phyloP scores from a whole-genome alignment of 2,888 invertebrate genomes.

The Monopis laevigella region DNA sequence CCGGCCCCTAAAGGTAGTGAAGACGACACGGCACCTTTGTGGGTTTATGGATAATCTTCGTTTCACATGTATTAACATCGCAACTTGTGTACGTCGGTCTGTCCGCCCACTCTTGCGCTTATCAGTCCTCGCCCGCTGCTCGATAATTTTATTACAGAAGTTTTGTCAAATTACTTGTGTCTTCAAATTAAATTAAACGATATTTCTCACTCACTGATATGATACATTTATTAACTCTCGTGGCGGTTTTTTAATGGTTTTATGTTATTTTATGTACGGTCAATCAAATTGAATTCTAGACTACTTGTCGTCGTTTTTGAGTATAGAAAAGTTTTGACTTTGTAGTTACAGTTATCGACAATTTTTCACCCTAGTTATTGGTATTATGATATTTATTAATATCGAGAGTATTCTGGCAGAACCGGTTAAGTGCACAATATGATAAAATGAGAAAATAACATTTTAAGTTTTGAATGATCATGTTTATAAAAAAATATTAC shows the following conservation, averaged over 20 bases:
- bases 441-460: too few relatives aligned
- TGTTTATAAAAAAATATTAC: too few relatives aligned
- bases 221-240: slow-evolving; percentile 25
- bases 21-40: slow-evolving; percentile 63
- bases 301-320: too few relatives aligned
- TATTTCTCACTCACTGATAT: slow-evolving; percentile 48
- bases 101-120: slow-evolving; percentile 38
- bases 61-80: slow-evolving; percentile 57
- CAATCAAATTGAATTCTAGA: too few relatives aligned
- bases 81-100: slow-evolving; percentile 45
- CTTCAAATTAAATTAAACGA: slow-evolving; percentile 63
- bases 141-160: slow-evolving; percentile 65
- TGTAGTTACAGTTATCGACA: too few relatives aligned
- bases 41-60: slow-evolving; percentile 59
- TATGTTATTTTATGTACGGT: too few relatives aligned
- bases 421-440: too few relatives aligned
- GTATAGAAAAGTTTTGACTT: too few relatives aligned
- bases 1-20: slow-evolving; percentile 33
- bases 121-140: slow-evolving; percentile 52
- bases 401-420: too few relatives aligned
- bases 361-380: too few relatives aligned
- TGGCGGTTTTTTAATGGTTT: neutral
- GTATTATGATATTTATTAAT: too few relatives aligned
- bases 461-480: too few relatives aligned
- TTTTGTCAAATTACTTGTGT: slow-evolving; percentile 61